phyloP scores from a whole-genome alignment of 2,888 invertebrate species.

The Leuctra nigra region DNA sequence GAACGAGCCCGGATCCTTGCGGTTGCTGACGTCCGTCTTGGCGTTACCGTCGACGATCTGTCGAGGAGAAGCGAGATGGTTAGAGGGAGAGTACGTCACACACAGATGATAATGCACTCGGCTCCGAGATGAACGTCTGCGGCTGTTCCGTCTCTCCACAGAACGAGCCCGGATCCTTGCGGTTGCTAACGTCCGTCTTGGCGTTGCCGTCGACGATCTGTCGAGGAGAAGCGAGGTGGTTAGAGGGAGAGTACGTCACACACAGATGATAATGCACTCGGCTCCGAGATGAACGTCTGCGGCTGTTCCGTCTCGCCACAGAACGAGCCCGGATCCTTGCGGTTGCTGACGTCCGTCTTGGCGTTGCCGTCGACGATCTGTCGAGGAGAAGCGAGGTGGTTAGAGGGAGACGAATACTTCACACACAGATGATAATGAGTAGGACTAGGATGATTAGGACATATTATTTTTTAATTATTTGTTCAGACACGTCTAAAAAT shows the following conservation, averaged over 20 bases:
- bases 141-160: conserved; percentile 92
- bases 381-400: conserved; percentile 32
- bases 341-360: conserved; percentile 80
- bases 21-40: conserved; percentile 80
- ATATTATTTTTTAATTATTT: too few relatives aligned
- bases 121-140: conserved; percentile 91
- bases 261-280: conserved; percentile 48
- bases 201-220: conserved; percentile 89
- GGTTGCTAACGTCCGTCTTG: conserved; percentile 80
- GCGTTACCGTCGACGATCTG: conserved; percentile 89
- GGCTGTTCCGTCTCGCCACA: conserved; percentile 92
- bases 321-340: conserved; percentile 83
- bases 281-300: conserved; percentile 91
- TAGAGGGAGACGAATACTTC: not conserved
- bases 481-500: too few relatives aligned
- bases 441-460: too few relatives aligned
- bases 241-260: not conserved
- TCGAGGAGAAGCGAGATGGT: conserved; percentile 32
- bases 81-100: not conserved
- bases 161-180: conserved; percentile 83
- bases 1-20: conserved; percentile 83
- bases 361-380: conserved; percentile 89
- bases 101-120: conserved; percentile 48
- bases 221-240: conserved; percentile 32
- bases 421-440: not conserved